Conservation (phyloP, 2,888 invertebrate species). For the Acanthosepion pharaonis region DNA sequence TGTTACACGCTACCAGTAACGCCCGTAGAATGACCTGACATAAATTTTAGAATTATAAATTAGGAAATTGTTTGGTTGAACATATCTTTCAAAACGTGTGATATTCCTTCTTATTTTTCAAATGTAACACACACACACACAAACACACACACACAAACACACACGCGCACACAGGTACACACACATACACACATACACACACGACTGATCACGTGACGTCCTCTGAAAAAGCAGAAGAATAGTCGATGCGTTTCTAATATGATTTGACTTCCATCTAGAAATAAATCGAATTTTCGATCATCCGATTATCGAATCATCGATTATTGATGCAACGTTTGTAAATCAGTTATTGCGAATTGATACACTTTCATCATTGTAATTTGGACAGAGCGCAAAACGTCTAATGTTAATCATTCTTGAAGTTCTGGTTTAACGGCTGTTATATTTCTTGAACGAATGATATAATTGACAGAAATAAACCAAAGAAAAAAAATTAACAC, state of each 20-base stretch:
- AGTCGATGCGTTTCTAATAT: not conserved
- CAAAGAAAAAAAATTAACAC: too few relatives aligned
- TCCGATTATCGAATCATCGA: not conserved
- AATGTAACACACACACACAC: too few relatives aligned
- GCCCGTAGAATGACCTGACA: too few relatives aligned
- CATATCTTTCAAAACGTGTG: too few relatives aligned
- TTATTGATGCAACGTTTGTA: not conserved
- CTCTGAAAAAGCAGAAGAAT: not conserved
- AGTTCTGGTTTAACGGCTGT: not conserved
- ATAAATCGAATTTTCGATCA: not conserved
- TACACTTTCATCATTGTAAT: not conserved
- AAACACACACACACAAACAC: not conserved
- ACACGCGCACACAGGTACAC: not conserved
- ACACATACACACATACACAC: not conserved
- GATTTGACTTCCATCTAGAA: not conserved
- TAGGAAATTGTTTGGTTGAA: too few relatives aligned
- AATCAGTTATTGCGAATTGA: constrained; percentile 22
- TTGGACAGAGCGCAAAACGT: not conserved
- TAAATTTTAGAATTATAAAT: too few relatives aligned
- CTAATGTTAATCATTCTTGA: not conserved
- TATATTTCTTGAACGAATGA: too few relatives aligned
- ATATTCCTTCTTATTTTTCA: too few relatives aligned
- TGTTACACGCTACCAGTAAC: too few relatives aligned
- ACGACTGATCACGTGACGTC: not conserved
- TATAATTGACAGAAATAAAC: too few relatives aligned